Evolutionary conservation across 2,797 vertebrate species (phyloP).

Genomic region (Philypnodon macrostomus): DNA sequence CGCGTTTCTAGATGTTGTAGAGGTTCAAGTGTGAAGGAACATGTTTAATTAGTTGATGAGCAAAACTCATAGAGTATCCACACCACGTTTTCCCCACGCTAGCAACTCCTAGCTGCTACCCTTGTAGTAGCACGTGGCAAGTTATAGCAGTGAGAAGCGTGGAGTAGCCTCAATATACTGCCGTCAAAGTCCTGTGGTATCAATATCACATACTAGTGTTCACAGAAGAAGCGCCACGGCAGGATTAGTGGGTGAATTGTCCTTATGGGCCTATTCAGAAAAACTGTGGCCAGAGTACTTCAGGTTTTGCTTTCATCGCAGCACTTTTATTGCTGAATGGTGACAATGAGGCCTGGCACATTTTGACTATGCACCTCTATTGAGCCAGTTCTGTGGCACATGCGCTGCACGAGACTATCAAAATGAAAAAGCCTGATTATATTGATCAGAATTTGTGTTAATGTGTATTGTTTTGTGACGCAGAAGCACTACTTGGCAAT

Average conservation of each 20-base stretch:
- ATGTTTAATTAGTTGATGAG: background rate
- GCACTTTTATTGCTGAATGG: conserved; percentile 48
- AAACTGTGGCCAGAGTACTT: conserved; percentile 49
- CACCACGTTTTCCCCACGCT: no score
- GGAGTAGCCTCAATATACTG: no score
- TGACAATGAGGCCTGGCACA: conserved; percentile 77
- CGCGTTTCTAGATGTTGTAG: background rate
- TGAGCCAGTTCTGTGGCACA: background rate
- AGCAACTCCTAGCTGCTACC: no score
- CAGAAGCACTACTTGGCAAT: background rate
- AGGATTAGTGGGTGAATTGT: background rate
- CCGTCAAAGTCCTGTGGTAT: no score
- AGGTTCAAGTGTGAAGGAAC: background rate
- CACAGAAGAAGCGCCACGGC: conserved; percentile 10
- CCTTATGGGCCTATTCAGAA: conserved; percentile 42
- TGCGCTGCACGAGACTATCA: no score
- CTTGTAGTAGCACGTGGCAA: no score
- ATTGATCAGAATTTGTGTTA: no score
- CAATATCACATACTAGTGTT: no score
- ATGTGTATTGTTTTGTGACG: no score
- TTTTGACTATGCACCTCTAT: background rate
- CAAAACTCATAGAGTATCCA: no score
- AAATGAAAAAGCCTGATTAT: no score
- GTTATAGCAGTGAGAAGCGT: no score
- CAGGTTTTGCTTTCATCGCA: conserved; percentile 72